Evolutionary conservation across 23 tunicate species (phyloP).

Genomic region (Botrylloides violaceus): DNA sequence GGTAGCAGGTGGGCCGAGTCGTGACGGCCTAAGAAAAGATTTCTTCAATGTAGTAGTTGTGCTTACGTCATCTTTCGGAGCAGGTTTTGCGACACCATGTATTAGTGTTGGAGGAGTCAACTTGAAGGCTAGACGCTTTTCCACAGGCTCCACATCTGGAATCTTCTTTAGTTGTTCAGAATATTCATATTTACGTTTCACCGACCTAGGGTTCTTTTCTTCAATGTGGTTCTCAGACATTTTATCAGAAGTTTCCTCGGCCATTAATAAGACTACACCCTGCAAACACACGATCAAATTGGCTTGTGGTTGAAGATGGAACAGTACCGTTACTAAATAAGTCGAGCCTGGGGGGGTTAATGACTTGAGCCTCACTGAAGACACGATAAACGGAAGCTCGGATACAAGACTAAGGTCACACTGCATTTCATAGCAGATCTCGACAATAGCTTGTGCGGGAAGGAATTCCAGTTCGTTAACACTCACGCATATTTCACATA

Average conservation of each 20-base stretch:
- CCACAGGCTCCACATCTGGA: slow-evolving; percentile 51
- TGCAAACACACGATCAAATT: too few species aligned
- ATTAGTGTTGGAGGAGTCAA: slow-evolving; percentile 70
- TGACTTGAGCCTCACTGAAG: too few species aligned
- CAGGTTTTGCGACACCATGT: slow-evolving; percentile 76
- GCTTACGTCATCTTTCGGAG: slow-evolving; percentile 30
- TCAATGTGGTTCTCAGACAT: background rate
- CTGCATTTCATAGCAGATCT: too few species aligned
- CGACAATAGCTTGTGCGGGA: too few species aligned
- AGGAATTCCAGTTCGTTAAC: too few species aligned
- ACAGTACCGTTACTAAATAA: too few species aligned
- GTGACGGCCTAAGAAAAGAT: slow-evolving; percentile 10
- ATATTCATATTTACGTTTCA: background rate
- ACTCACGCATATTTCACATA: too few species aligned
- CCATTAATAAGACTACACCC: too few species aligned
- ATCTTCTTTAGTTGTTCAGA: background rate
- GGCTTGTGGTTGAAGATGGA: too few species aligned
- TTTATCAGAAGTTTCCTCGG: background rate
- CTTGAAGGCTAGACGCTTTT: slow-evolving; percentile 57
- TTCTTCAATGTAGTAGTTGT: background rate
- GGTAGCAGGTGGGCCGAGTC: slow-evolving; percentile 12
- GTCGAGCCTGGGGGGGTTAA: too few species aligned
- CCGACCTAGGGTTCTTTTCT: background rate
- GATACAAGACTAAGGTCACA: too few species aligned
- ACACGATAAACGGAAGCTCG: too few species aligned